phyloP scores from a whole-genome alignment of 1,140 invertebrate genomes.

The Trichoplusia ni region DNA sequence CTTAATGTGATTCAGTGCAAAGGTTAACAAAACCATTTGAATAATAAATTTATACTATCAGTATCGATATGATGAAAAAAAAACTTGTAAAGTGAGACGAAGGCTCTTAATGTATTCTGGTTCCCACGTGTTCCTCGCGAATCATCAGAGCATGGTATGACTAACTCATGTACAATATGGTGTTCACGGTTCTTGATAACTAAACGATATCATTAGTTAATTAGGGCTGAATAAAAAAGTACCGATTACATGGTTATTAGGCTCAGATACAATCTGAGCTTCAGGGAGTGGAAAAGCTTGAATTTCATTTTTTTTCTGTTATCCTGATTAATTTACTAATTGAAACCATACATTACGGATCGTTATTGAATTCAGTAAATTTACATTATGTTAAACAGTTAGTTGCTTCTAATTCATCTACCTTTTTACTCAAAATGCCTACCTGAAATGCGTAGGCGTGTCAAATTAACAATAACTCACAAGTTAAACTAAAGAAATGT shows the following conservation, averaged over 20 bases:
- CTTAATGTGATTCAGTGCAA: neutral
- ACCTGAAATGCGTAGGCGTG: too few species aligned
- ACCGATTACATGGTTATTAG: constrained; percentile 41
- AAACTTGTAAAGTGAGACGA: constrained; percentile 11
- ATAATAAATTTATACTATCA: constrained; percentile 11
- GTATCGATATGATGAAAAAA: neutral
- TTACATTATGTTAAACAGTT: too few species aligned
- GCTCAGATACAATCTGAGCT: constrained; percentile 11
- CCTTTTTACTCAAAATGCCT: too few species aligned
- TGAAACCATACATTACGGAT: neutral
- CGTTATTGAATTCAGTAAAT: neutral
- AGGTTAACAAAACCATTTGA: constrained; percentile 8
- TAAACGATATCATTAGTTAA: constrained; percentile 57
- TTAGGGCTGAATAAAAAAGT: constrained; percentile 42
- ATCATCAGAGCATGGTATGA: constrained; percentile 44
- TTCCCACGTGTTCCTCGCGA: constrained; percentile 47
- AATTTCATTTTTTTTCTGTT: neutral
- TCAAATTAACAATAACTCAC: neutral
- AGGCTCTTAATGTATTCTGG: constrained; percentile 24
- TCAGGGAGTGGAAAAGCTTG: neutral
- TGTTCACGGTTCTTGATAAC: constrained; percentile 49
- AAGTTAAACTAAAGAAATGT: neutral
- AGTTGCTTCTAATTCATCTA: too few species aligned
- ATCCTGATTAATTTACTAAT: neutral
- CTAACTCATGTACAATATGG: constrained; percentile 60